Base-by-base conservation (phyloP, 1,140 invertebrate species). In the Drosophila simulans region DNA sequence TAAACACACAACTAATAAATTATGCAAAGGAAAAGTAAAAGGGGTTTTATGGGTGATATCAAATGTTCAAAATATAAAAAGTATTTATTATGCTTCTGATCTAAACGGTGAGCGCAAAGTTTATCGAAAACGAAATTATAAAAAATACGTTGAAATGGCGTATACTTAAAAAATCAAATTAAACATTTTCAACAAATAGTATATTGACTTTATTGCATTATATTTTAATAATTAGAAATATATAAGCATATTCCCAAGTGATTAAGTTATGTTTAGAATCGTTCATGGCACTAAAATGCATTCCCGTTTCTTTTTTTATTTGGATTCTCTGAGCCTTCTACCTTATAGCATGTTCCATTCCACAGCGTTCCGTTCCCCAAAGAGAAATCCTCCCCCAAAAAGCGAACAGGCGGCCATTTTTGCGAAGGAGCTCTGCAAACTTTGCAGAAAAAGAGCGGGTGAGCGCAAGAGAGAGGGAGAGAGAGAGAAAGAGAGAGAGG, bases 381-480 rank as follows among this genome's bases (percentile, higher is more conserved):
- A 57, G 52, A 71, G 68, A 60, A 81, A 70, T 39, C 82, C 72
- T 75, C 72, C 84, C 79, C 60, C 51, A 58, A 60, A 60, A 66
- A 40, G 55, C 34, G 48, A 42, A 63, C 52, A 77, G 81, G 75
- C 86, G 71, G 86, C 86, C 86, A 90, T 90, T 90, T 90, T 90
- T 83, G 79, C 76, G 63, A 81, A 31, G 65, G 46, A 57, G 13
- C 54, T 62, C 70, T 80, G 71, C 68, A 81, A 79, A 63, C 63
- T 88, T 79, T 89, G 76, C 83, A 89, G 80, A 69, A 84, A 22
- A 42, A 59, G 70, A 60, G 68, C 56, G 42, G 34, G 58, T 17
- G 63, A 22, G 34, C 54, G 75, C 52, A 39, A 57, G 31, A 51
- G 51, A 17, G 56, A 58, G 57, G 17, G 52, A 56, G 37, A 57